phyloP scores from a whole-genome alignment of 2,797 vertebrate genomes.

The Pogonophryne albipinna region DNA sequence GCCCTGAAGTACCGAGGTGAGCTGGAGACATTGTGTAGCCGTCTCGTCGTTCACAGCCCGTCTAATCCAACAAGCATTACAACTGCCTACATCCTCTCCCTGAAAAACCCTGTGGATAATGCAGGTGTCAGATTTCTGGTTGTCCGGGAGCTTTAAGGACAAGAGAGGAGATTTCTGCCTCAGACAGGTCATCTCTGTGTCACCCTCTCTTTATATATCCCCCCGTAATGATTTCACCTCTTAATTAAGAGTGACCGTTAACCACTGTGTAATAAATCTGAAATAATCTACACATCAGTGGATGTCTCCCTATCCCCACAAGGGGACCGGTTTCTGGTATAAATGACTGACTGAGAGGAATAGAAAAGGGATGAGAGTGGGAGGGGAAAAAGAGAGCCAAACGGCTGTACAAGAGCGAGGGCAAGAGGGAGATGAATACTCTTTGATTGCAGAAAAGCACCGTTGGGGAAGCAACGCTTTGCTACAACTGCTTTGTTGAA shows the following conservation, averaged over 20 bases:
- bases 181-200: slow-evolving; percentile 37
- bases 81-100: slow-evolving; percentile 22
- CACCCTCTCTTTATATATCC: slow-evolving; percentile 48
- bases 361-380: slow-evolving; percentile 41
- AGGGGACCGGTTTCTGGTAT: slow-evolving; percentile 38
- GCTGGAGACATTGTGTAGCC: slow-evolving; percentile 35
- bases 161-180: slow-evolving; percentile 37
- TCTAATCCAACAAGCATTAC: slow-evolving; percentile 52
- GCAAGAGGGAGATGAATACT: slow-evolving; percentile 71
- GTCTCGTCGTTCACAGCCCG: slow-evolving; percentile 52
- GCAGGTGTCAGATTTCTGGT: slow-evolving; percentile 47
- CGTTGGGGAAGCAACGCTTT: slow-evolving; percentile 69
- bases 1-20: slow-evolving; percentile 29
- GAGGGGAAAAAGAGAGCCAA: slow-evolving; percentile 50
- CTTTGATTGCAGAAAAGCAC: slow-evolving; percentile 78
- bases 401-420: slow-evolving; percentile 63
- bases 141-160: slow-evolving; percentile 28
- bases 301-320: slow-evolving; percentile 48
- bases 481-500: slow-evolving; percentile 77
- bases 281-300: slow-evolving; percentile 49
- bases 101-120: slow-evolving; percentile 26
- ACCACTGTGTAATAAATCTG: slow-evolving; percentile 68
- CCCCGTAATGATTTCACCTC: slow-evolving; percentile 70
- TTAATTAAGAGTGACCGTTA: slow-evolving; percentile 77
- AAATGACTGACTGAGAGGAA: slow-evolving; percentile 39